Conservation (phyloP, 2,888 invertebrate species). For the Acleris sparsana region DNA sequence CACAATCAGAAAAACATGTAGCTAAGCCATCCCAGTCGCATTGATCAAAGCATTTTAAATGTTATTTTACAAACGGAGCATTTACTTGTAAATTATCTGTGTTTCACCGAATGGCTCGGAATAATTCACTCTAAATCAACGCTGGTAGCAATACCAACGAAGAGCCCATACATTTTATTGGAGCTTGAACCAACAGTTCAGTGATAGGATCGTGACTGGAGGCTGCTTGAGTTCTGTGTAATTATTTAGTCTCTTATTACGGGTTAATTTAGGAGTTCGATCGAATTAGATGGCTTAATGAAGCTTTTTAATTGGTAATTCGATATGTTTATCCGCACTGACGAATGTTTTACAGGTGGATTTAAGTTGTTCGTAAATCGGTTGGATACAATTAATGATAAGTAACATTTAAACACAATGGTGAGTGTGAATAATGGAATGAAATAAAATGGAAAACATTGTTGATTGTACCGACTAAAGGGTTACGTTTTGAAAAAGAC, state of each 20-base stretch:
- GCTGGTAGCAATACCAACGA: conserved; percentile 5
- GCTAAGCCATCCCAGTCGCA: no score
- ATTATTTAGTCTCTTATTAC: not conserved
- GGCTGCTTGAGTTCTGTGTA: not conserved
- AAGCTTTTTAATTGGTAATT: not conserved
- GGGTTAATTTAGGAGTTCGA: not conserved
- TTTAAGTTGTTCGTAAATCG: no score
- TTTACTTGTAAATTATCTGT: conserved; percentile 29
- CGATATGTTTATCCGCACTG: not conserved
- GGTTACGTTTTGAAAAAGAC: no score
- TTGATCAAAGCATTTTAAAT: no score
- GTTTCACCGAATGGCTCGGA: conserved; percentile 14
- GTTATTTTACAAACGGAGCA: not conserved
- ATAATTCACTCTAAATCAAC: conserved; percentile 41
- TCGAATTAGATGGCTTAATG: not conserved
- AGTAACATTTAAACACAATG: no score
- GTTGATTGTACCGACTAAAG: no score
- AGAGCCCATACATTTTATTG: conserved; percentile 38
- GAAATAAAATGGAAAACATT: no score
- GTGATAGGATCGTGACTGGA: conserved; percentile 19
- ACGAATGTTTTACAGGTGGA: no score
- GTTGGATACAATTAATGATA: no score
- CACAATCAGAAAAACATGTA: no score
- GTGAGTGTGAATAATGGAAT: no score
- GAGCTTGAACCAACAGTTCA: conserved; percentile 29